Evolutionary conservation across 2,797 vertebrate species (phyloP).

Genomic region (Natrix natrix): DNA sequence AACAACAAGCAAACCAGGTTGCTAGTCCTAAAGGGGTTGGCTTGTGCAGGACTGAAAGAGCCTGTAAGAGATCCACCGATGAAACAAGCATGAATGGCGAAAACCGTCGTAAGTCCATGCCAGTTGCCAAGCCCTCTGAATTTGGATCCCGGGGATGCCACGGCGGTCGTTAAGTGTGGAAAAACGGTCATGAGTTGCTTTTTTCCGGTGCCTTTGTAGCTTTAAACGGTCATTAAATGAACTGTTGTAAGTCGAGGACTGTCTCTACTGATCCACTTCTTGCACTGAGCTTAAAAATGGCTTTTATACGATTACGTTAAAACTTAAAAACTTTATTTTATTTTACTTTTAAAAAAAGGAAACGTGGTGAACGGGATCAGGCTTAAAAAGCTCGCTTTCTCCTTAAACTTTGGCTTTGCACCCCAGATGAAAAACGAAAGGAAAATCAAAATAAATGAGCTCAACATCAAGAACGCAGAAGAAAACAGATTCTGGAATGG

Average conservation of each 20-base stretch:
- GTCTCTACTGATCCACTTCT: not conserved
- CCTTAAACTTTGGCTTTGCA: not conserved
- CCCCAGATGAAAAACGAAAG: not conserved
- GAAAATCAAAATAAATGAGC: not conserved
- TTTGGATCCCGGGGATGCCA: not conserved
- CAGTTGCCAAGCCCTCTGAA: not conserved
- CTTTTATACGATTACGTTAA: not conserved
- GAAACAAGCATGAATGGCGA: not conserved
- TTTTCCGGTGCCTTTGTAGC: not conserved
- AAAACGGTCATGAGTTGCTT: not conserved
- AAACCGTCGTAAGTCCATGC: not conserved
- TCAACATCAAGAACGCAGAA: too few relatives aligned
- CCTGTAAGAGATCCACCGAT: not conserved
- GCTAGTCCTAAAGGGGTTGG: not conserved
- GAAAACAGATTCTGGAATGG: not conserved
- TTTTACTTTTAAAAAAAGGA: too few relatives aligned
- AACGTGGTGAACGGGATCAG: not conserved
- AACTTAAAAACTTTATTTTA: not conserved
- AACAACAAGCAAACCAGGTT: not conserved
- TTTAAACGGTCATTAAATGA: not conserved
- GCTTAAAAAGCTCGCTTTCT: too few relatives aligned
- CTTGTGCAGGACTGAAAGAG: not conserved
- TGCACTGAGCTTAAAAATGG: not conserved
- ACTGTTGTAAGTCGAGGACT: not conserved
- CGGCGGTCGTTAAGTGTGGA: not conserved